Base-by-base conservation (phyloP, 2,888 invertebrate species). In the Chorisops tibialis region DNA sequence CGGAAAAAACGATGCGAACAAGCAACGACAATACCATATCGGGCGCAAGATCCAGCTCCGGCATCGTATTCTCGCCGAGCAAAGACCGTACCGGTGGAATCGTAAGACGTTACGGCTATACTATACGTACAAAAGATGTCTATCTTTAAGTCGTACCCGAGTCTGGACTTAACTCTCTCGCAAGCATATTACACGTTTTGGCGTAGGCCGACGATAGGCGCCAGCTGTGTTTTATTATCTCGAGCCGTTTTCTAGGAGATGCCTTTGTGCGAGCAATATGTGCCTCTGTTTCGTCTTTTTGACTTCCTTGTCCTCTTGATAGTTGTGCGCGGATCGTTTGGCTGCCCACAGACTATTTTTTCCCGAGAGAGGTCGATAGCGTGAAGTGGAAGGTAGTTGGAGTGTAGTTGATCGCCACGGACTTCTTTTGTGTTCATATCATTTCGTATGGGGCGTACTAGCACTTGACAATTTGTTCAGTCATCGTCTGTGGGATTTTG, bases 191-290 rank as follows among this genome's bases (percentile, higher is more conserved):
- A 59, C 59, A 59, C 59, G 47, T 59, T 59, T 45, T 21, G 54
- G 61, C 52, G 61, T 61, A 52, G 61, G 54, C 16, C 54, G 54
- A 61, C 54, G 54, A 56, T 54, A 49, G 61, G 61, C 61, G 61
- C 61, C 61, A 61, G 61, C 54, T 61, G 61, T 61, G 48, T 61
- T 38, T 45, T 61, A 37, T 47, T 54, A 54, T 48, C 47, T 52
- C 14, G 16, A 43, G 30, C 16, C 18, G 30, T 21, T 24, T n/a
- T 12, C 5, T 16, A 14, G 43, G 11, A n/a, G 43, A 18, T 9
- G 9, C 30, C 30, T 22, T 14, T 19, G 19, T 22, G 11, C 54
- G 24, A 54, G 7, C 30, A 24, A 7, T 22, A 16, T 24, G 18
- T 4, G 11, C 9, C 16, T 43, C 43, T 35, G 43, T 24, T 24